These are phyloP conservation scores for Chloromyia formosa DNA, from an alignment of 2,888 invertebrate species.

Conservation along the genomic window DNA sequence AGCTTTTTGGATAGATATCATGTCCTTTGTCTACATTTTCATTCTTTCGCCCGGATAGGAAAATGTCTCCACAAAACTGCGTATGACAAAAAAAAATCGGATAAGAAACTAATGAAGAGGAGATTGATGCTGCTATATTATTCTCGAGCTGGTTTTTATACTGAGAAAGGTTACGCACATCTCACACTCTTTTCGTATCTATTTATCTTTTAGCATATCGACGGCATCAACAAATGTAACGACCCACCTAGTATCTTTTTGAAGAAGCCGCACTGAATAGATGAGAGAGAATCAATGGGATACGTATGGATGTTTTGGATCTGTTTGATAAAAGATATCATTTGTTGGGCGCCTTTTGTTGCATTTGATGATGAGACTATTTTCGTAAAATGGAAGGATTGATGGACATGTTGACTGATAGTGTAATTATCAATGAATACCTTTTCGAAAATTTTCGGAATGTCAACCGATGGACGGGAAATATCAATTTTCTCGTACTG, in stretches of 20 bases:
- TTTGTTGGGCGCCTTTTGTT: slow-evolving; percentile 24
- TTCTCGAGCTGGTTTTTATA: neutral
- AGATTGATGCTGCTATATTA: neutral
- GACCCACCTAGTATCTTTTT: no score
- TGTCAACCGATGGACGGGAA: no score
- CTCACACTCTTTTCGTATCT: neutral
- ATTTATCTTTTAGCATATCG: neutral
- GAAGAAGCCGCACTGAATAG: no score
- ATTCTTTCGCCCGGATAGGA: neutral
- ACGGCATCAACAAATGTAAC: neutral
- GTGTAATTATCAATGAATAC: slow-evolving; percentile 41
- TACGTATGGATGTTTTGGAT: neutral
- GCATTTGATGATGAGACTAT: slow-evolving; percentile 34
- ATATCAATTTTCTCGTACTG: no score
- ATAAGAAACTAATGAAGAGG: slow-evolving; percentile 39
- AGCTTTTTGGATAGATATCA: no score
- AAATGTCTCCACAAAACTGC: neutral
- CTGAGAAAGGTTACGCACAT: neutral
- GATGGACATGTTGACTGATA: slow-evolving; percentile 31
- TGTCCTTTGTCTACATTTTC: no score
- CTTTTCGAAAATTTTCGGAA: slow-evolving; percentile 3
- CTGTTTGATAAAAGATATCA: slow-evolving; percentile 15
- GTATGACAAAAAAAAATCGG: neutral
- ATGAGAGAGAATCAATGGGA: neutral
- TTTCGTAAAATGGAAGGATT: slow-evolving; percentile 14